phyloP scores from a whole-genome alignment of 2,888 invertebrate genomes.

The Aporophyla lueneburgensis region DNA sequence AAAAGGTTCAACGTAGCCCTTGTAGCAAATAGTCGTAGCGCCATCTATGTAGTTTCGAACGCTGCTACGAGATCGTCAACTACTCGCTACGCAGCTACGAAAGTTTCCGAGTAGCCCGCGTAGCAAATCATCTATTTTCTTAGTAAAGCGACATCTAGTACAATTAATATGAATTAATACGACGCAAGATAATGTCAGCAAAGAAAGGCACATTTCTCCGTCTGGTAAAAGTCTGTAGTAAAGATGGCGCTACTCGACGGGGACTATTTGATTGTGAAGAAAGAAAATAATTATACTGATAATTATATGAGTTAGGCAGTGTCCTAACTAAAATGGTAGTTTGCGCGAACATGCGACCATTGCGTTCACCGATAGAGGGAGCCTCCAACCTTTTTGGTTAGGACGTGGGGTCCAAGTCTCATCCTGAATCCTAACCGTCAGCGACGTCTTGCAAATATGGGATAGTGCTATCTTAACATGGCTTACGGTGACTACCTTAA shows the following conservation, averaged over 20 bases:
- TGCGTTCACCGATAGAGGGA: neutral
- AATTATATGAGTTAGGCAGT: too few species aligned
- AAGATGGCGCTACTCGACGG: constrained; percentile 13
- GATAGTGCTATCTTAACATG: too few species aligned
- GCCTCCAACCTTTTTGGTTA: neutral
- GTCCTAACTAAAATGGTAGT: neutral
- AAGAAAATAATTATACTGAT: neutral
- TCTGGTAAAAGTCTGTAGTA: neutral
- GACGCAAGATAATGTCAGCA: neutral
- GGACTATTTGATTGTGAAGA: neutral
- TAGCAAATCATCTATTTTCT: neutral
- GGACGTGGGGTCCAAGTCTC: neutral
- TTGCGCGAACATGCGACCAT: neutral
- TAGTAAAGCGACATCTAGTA: constrained; percentile 50
- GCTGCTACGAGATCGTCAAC: too few species aligned
- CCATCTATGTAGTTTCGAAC: too few species aligned
- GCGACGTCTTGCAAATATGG: neutral
- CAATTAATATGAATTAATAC: neutral
- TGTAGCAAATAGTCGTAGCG: neutral
- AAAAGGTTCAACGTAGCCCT: neutral
- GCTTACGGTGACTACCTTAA: too few species aligned
- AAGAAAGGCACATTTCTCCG: neutral
- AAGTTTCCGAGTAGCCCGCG: constrained; percentile 4
- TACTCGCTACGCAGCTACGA: too few species aligned
- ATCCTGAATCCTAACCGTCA: neutral